Evolutionary conservation across 2,888 invertebrate genomes (phyloP), one percentile per base, ranked within the genome.

Genomic region (Omphaloscelis lunosa): DNA sequence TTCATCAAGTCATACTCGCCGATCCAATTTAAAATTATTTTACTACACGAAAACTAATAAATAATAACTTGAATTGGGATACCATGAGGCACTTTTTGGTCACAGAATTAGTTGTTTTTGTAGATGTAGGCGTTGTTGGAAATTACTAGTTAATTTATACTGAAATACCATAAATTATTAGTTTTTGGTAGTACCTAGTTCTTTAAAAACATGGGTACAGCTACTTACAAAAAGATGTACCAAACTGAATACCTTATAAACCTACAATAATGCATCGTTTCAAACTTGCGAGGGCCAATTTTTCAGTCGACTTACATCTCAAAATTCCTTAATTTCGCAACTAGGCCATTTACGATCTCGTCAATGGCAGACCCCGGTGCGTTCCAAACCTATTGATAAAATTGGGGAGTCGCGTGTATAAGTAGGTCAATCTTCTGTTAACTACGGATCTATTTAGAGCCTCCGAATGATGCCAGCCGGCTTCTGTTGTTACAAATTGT

Each of bases 401-500:
- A 73, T 78, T 84, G 72, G 72, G 73, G 71, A 61, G 71, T 75
- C 68, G 56, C 79, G 69, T 73, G 83, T 77, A 56, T 48, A 84
- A 84, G 71, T 84, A 82, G 84, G 84, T 84, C 84, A 84, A 81
- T 84, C 69, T 81, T 74, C 74, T 51, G 75, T 29, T 84, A 81
- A 84, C 71, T 84, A 72, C 39, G 58, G 74, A 74, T 74, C 75
- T 81, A 65, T 75, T 81, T 76, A 72, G 66, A 73, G 66, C 67
- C 51, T 45, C 27, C n/a, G 48, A 79, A 72, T 48, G 62, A 45
- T 82, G 48, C 39, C 70, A 82, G 83, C 67, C 59, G n/a, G n/a
- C 83, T 74, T 82, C 74, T 79, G 71, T 71, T 82, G 41, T 65
- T n/a, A 34, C 71, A 74, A 72, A 74, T 73, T 67, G 51, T 62